These are phyloP conservation scores for Atta colombica DNA, from an alignment of 1,140 invertebrate genomes.

Conservation along the genomic window DNA sequence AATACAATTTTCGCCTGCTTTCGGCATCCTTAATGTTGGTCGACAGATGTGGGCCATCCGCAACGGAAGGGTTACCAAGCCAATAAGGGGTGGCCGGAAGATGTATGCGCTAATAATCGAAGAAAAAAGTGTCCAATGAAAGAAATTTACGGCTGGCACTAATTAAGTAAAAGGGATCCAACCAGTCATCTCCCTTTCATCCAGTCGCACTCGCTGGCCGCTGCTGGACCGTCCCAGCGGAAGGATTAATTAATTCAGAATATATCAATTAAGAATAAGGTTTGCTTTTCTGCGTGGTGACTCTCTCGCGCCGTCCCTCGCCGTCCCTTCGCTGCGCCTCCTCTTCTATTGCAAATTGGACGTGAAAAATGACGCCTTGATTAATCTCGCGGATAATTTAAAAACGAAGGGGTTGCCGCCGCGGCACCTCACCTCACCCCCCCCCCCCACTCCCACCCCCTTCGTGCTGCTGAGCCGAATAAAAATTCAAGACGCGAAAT, in stretches of 20 bases:
- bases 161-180: slow-evolving; percentile 84
- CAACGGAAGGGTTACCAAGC: slow-evolving; percentile 80
- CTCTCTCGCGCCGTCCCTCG: slow-evolving; percentile 48
- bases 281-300: slow-evolving; percentile 83
- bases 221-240: slow-evolving; percentile 76
- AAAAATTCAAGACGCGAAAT: slow-evolving; percentile 87
- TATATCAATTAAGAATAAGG: slow-evolving; percentile 87
- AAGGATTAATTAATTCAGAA: slow-evolving; percentile 87
- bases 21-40: slow-evolving; percentile 32
- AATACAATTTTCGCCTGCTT: slow-evolving; percentile 21
- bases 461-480: slow-evolving; percentile 77
- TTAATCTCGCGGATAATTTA: slow-evolving; percentile 87
- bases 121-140: slow-evolving; percentile 86
- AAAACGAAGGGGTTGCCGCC: slow-evolving; percentile 86
- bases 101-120: slow-evolving; percentile 87
- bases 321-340: slow-evolving; percentile 59
- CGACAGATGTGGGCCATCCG: slow-evolving; percentile 83
- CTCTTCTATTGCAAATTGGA: slow-evolving; percentile 87
- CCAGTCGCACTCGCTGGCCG: slow-evolving; percentile 46
- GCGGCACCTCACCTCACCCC: slow-evolving; percentile 31
- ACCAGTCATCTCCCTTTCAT: slow-evolving; percentile 46
- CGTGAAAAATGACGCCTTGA: slow-evolving; percentile 87
- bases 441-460: slow-evolving; percentile 14
- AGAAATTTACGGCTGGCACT: slow-evolving; percentile 86
- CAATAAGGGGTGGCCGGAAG: slow-evolving; percentile 83